Base-by-base conservation (phyloP, 2,888 invertebrate genomes). In the Melipona bicolor region DNA sequence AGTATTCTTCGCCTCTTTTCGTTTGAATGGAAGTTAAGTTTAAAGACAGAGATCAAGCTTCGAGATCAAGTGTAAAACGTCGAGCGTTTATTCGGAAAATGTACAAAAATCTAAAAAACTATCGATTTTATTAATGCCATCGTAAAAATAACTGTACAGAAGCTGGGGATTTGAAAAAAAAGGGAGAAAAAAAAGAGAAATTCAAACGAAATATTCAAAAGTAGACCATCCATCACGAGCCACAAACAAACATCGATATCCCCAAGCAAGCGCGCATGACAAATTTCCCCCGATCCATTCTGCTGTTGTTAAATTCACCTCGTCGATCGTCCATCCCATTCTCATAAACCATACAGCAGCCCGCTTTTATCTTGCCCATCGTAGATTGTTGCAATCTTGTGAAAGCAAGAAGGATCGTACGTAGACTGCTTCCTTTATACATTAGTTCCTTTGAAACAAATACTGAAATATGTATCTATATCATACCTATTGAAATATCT, bases 201-300 rank as follows among this genome's bases (percentile, higher is more conserved):
- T 4, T 32, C 4, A 32, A 50, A n/a, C n/a, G 61, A 50, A 36
- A 32, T 43, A 27, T 9, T 49, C 27, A 27, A 65, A 65, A 74
- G 24, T 24, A 36, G 36, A 64, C 74, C 74, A 74, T 74, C 74
- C 74, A 74, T 74, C 74, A 65, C 54, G 64, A 15, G 24, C 54
- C 36, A n/a, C 74, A 65, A 74, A 74, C 74, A 74, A 74, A 65
- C 74, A 74, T 74, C 74, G 32, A 74, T 74, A 74, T 65, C 73
- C n/a, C 62, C 49, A 43, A 43, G 9, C 24, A 36, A 24, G 61
- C 36, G 27, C 32, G 11, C 54, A 54, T 74, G 74, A 65, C 74
- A 74, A 74, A 76, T 76, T 49, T 50, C 68, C 54, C 27, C 36
- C 74, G 15, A 74, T 74, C 65, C 65, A 65, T 65, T 74, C 59